Conservation (phyloP, 2,113 vertebrate species). For the Syngnathoides biaculeatus region DNA sequence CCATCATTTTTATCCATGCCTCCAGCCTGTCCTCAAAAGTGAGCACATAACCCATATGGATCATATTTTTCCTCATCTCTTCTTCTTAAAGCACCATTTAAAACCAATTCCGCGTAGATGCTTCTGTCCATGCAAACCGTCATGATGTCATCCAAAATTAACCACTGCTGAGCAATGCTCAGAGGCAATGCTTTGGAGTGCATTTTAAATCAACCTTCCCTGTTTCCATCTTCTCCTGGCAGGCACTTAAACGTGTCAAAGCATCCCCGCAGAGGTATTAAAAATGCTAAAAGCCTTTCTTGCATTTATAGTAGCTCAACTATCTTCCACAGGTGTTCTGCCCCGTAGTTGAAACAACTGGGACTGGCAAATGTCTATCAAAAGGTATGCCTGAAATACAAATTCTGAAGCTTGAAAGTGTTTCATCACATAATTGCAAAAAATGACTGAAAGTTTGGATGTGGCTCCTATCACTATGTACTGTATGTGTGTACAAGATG, state of each 20-base stretch:
- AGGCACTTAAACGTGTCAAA: slow-evolving; percentile 59
- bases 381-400: background rate
- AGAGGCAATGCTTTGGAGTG: slow-evolving; percentile 53
- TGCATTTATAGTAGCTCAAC: background rate
- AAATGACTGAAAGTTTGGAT: no score
- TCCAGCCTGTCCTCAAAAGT: slow-evolving; percentile 29
- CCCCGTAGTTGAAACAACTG: background rate
- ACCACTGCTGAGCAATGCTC: slow-evolving; percentile 48
- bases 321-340: background rate
- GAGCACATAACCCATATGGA: slow-evolving; percentile 34
- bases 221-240: slow-evolving; percentile 31
- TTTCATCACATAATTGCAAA: no score
- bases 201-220: slow-evolving; percentile 53
- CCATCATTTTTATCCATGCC: slow-evolving; percentile 7
- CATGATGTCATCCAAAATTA: slow-evolving; percentile 65
- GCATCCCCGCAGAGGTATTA: slow-evolving; percentile 21
- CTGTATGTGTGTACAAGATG: no score
- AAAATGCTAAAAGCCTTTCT: slow-evolving; percentile 2
- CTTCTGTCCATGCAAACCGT: slow-evolving; percentile 21
- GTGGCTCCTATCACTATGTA: no score
- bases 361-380: no score
- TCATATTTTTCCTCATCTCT: slow-evolving; percentile 32
- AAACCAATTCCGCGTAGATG: slow-evolving; percentile 54
- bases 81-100: slow-evolving; percentile 44
- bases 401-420: background rate